phyloP scores from a whole-genome alignment of 2,888 invertebrate genomes.

The Conomelus anceps region DNA sequence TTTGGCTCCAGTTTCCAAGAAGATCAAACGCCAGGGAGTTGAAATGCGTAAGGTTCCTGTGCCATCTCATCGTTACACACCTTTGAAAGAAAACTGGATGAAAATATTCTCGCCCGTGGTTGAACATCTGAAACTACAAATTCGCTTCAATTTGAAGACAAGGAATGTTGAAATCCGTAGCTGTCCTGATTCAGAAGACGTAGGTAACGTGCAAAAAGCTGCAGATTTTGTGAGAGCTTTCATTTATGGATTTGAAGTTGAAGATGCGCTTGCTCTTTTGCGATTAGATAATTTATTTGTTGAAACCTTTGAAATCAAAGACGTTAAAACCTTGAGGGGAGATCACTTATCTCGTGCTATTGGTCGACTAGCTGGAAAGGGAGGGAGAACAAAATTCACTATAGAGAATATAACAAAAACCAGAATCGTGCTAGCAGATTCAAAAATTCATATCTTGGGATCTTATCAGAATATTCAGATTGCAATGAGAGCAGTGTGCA shows the following conservation, averaged over 20 bases:
- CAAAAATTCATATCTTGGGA: conserved; percentile 93
- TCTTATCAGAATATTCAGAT: conserved; percentile 94
- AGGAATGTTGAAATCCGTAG: conserved; percentile 81
- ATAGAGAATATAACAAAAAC: conserved; percentile 99
- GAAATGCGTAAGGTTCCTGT: conserved; percentile 72
- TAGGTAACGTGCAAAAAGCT: conserved; percentile 89
- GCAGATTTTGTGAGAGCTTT: conserved; percentile 98
- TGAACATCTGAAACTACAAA: conserved; percentile 87
- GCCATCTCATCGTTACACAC: conserved; percentile 90
- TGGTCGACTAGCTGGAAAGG: conserved; percentile 95
- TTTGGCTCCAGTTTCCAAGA: conserved; percentile 45
- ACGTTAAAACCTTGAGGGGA: conserved; percentile 90
- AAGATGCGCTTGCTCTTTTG: conserved; percentile 90
- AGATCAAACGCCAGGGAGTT: conserved; percentile 42
- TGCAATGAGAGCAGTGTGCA: conserved; percentile 90
- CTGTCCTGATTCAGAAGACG: conserved; percentile 66
- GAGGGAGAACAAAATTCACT: conserved; percentile 93
- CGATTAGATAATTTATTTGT: conserved; percentile 94
- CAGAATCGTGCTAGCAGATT: conserved; percentile 92
- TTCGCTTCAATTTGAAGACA: conserved; percentile 87
- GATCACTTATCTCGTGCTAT: conserved; percentile 94
- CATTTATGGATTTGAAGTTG: conserved; percentile 91
- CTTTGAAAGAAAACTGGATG: conserved; percentile 93
- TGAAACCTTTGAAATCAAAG: conserved; percentile 94
- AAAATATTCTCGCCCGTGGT: conserved; percentile 95